These are phyloP conservation scores for Hylaeus volcanicus DNA, from an alignment of 1,140 invertebrate genomes.

Conservation along the genomic window DNA sequence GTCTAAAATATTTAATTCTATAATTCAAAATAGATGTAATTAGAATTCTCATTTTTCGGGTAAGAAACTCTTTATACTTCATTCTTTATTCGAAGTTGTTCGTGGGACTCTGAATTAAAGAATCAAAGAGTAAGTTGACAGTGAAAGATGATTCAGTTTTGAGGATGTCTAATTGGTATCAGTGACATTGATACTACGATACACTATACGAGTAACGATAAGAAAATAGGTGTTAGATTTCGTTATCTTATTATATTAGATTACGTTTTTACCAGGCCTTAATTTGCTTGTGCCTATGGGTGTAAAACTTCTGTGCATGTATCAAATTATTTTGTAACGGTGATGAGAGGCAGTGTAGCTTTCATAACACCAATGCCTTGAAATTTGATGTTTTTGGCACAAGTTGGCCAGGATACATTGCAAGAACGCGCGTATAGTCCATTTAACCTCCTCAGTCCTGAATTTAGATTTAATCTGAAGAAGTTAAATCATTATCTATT, in stretches of 20 bases:
- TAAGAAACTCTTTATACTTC: too few relatives aligned
- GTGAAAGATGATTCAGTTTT: neutral
- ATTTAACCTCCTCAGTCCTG: neutral
- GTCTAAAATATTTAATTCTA: too few relatives aligned
- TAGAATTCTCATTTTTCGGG: too few relatives aligned
- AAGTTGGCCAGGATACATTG: neutral
- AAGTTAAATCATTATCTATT: too few relatives aligned
- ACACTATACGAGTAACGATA: neutral
- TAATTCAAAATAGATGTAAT: too few relatives aligned
- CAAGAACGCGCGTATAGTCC: neutral
- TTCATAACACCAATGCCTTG: neutral
- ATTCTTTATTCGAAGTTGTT: too few relatives aligned
- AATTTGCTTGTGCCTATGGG: neutral
- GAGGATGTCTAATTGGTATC: conserved; percentile 10
- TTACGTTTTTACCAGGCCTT: neutral
- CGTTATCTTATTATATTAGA: neutral
- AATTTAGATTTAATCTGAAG: neutral
- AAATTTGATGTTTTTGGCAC: neutral
- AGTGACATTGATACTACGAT: neutral
- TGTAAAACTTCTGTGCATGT: neutral
- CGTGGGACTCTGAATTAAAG: too few relatives aligned
- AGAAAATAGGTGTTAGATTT: conserved; percentile 6
- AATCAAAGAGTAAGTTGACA: neutral
- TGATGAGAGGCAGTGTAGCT: neutral
- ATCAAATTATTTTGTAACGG: too few relatives aligned